Evolutionary conservation across 2,888 invertebrate genomes (phyloP).

Genomic region (Hirtodrosophila histrioides): DNA sequence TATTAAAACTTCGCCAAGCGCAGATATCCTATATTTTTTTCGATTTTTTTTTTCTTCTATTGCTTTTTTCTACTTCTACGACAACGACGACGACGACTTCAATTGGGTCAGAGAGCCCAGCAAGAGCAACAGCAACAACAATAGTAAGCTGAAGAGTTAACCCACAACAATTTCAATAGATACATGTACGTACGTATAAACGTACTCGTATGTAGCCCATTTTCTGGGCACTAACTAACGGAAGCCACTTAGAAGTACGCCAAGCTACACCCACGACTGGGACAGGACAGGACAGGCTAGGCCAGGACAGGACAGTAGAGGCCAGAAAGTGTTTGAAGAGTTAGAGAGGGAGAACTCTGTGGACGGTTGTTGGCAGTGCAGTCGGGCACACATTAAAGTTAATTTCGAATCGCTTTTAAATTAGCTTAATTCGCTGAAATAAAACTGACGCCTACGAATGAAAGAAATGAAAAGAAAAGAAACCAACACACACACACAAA

Average conservation of each 20-base stretch:
- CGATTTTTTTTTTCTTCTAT: conserved; percentile 10
- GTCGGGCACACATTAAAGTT: conserved; percentile 75
- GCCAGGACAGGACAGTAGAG: too few species aligned
- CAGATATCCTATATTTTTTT: too few species aligned
- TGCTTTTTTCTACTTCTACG: conserved; percentile 9
- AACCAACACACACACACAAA: conserved; percentile 17
- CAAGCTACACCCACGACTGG: conserved; percentile 52
- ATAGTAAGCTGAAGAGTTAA: conserved; percentile 43
- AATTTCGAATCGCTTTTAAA: conserved; percentile 83
- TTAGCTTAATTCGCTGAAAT: conserved; percentile 82
- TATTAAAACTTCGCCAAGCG: too few species aligned
- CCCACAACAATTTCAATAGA: conserved; percentile 71
- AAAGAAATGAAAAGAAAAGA: conserved; percentile 29
- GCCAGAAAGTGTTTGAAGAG: conserved; percentile 34
- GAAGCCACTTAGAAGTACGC: conserved; percentile 72
- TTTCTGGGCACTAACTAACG: conserved; percentile 52
- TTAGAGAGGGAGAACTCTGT: neutral
- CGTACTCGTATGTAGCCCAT: conserved; percentile 2
- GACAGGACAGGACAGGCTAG: neutral
- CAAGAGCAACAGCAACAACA: conserved; percentile 34
- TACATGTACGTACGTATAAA: conserved; percentile 31
- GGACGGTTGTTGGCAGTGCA: neutral
- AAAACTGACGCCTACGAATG: conserved; percentile 77
- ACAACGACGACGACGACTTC: conserved; percentile 63
- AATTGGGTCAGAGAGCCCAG: conserved; percentile 72